These are phyloP conservation scores for Martes flavigula DNA, from an alignment of 2,797 vertebrate genomes.

Conservation along the genomic window DNA sequence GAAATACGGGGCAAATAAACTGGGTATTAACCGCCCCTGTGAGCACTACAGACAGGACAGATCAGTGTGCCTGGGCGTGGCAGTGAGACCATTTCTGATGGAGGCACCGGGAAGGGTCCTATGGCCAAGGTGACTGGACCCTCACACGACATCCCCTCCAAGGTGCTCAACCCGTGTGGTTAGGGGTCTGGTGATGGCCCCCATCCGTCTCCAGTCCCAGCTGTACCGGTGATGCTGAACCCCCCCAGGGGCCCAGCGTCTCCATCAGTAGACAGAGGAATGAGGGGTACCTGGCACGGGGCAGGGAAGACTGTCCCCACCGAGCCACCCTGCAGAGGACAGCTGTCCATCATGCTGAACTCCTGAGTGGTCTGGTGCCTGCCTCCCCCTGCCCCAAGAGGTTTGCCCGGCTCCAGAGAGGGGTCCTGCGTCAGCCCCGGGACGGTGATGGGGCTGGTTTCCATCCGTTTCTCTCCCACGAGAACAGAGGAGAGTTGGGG, in stretches of 20 bases:
- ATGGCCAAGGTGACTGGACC: not conserved
- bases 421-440: not conserved
- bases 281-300: rapidly evolving
- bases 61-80: rapidly evolving
- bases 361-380: not conserved
- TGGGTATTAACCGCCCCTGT: rapidly evolving
- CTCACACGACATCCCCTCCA: rapidly evolving
- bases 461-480: not conserved
- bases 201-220: no score
- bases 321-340: not conserved
- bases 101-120: no score
- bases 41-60: no score
- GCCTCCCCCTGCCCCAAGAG: not conserved
- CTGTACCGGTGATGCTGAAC: rapidly evolving
- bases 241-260: rapidly evolving
- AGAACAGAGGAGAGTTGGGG: no score
- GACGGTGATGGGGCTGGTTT: not conserved
- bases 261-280: not conserved
- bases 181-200: rapidly evolving
- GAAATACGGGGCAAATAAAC: rapidly evolving
- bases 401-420: not conserved
- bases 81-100: not conserved
- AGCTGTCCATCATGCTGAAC: not conserved
- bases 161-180: not conserved
- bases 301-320: not conserved